Base-by-base conservation (phyloP, 1,140 invertebrate species). In the Eueides isabella region DNA sequence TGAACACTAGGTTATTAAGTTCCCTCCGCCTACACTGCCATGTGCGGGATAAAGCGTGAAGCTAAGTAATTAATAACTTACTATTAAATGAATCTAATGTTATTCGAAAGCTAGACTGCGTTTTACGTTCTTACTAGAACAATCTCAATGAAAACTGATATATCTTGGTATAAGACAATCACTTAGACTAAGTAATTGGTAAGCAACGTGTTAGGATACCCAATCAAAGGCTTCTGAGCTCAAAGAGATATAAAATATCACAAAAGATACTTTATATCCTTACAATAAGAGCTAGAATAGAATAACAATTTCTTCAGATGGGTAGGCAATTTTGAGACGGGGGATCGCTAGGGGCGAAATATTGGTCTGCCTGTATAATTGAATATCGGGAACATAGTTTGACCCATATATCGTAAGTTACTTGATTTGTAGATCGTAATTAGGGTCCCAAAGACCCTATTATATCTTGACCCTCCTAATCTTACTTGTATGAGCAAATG, bases 121-220 rank as follows among this genome's bases (percentile, higher is more conserved):
- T 55, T 55, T 55, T 55, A 55, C 26, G 7, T 55, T 1, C 2
- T 26, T 55, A 23, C 48, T 23, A 9, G 48, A 55, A 23, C 48
- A 26, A 55, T 55, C 48, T 55, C 48, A 55, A 55, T 55, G 48
- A 55, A 55, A 55, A 55, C 48, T 55, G 48, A 33, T 74, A 75
- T 67, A 55, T 55, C 48, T 55, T 55, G 48, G 23, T 55, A 76
- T 82, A 86, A 87, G 83, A 87, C 83, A 88, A 89, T 89, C 86
- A 86, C 85, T 89, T 89, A 82, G 77, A 62, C 77, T 87, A 88
- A 90, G 84, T 90, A 88, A 90, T 90, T 88, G 86, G 83, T 81
- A 82, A 85, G 82, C 83, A 85, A 80, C 81, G 61, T 73, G 77
- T 82, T 84, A 82, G 84, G 79, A 80, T 83, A 83, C 80, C 83